Evolutionary conservation across 1,140 invertebrate genomes (phyloP).

Genomic region (Meloidogyne chitwoodi): DNA sequence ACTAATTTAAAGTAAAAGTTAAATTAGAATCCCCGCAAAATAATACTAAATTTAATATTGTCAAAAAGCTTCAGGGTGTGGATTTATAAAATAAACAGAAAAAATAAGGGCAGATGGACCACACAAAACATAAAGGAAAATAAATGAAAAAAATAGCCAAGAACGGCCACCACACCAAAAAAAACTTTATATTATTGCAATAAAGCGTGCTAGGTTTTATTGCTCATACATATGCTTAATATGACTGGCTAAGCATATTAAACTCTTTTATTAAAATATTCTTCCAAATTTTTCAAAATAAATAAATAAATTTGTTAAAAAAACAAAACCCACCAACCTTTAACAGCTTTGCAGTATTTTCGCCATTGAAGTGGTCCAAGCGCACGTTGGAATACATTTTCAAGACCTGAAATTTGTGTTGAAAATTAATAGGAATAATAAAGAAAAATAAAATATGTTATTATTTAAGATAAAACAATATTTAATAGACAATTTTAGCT

Average conservation of each 20-base stretch:
- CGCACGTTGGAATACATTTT: slow-evolving; percentile 24
- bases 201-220: neutral
- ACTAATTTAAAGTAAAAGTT: too few species aligned
- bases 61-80: too few species aligned
- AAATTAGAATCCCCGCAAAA: too few species aligned
- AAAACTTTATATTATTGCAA: neutral
- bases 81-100: neutral
- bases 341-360: slow-evolving; percentile 25
- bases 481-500: too few species aligned
- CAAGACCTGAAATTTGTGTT: slow-evolving; percentile 16
- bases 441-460: neutral
- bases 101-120: neutral
- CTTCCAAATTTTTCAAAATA: neutral
- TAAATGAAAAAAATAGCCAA: neutral
- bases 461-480: neutral
- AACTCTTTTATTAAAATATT: neutral
- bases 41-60: too few species aligned
- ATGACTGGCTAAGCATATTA: neutral
- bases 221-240: neutral
- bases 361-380: slow-evolving; percentile 17
- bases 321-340: slow-evolving; percentile 15
- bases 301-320: neutral
- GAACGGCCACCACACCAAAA: neutral
- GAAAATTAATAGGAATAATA: neutral
- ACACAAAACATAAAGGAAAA: neutral